phyloP scores from a whole-genome alignment of 2,797 vertebrate species.

The Craterocephalus amniculus region DNA sequence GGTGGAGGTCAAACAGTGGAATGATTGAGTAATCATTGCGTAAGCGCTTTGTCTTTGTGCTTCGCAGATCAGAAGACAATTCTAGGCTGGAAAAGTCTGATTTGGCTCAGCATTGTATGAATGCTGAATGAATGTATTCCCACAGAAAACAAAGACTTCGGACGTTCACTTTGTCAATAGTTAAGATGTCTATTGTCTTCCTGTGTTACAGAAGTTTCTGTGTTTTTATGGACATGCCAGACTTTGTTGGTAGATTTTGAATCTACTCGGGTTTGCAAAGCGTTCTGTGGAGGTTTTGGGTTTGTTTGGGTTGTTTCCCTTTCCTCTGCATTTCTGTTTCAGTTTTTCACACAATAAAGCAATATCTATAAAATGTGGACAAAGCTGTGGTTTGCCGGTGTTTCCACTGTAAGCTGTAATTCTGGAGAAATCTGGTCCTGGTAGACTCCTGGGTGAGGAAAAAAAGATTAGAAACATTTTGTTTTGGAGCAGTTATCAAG shows the following conservation, averaged over 20 bases:
- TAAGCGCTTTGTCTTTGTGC: conserved; percentile 68
- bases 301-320: no score
- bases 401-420: no score
- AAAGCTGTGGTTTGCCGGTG: no score
- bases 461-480: no score
- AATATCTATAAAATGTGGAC: no score
- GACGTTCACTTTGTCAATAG: conserved; percentile 37
- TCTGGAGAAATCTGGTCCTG: no score
- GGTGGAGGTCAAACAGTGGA: conserved; percentile 40
- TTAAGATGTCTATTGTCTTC: conserved; percentile 36
- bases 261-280: no score
- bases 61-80: conserved; percentile 61
- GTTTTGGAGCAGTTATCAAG: no score
- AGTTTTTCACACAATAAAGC: no score
- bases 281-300: no score
- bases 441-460: no score
- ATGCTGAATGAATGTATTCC: conserved; percentile 41
- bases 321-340: no score
- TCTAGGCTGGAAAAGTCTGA: conserved; percentile 37
- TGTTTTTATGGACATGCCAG: not conserved
- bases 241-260: conserved; percentile 6
- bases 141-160: conserved; percentile 38
- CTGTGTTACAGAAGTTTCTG: conserved; percentile 4
- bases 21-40: conserved; percentile 46
- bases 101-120: conserved; percentile 35